A percentile compares a stretch with the other conserved stretches of the same genome.
Conservation (phyloP, 2,888 invertebrate genomes). For the Dicroscelio sp. region DNA sequence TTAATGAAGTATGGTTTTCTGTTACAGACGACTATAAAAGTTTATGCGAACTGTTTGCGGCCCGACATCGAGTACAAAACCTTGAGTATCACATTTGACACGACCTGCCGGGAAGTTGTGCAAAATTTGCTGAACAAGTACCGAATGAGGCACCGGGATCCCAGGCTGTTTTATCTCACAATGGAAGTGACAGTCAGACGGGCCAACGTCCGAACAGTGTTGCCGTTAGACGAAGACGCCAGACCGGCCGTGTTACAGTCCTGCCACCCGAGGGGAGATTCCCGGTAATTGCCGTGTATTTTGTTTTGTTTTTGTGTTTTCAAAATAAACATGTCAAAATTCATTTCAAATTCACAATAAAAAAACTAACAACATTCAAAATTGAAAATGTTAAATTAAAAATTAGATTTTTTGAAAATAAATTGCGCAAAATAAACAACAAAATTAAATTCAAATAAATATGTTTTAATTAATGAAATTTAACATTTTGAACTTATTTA, state of each 20-base stretch:
- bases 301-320: no score
- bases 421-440: no score
- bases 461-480: no score
- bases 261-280: slow-evolving; percentile 98
- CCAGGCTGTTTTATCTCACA: slow-evolving; percentile 97
- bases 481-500: no score
- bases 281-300: slow-evolving; percentile 95
- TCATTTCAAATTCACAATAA: no score
- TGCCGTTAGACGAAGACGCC: slow-evolving; percentile 97
- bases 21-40: slow-evolving; percentile 97
- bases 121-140: slow-evolving; percentile 96
- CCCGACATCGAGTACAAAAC: slow-evolving; percentile 99
- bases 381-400: background rate
- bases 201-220: slow-evolving; percentile 95
- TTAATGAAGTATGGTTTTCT: slow-evolving; percentile 21
- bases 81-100: slow-evolving; percentile 97
- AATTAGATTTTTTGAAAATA: no score
- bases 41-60: slow-evolving; percentile 97
- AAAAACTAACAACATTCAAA: no score
- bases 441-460: no score
- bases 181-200: slow-evolving; percentile 98
- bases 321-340: no score
- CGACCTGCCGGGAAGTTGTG: slow-evolving; percentile 97
- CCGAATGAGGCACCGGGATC: slow-evolving; percentile 98
- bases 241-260: slow-evolving; percentile 97